These are phyloP conservation scores for Platycercus adscitus DNA, from an alignment of 2,113 vertebrate genomes.

Conservation along the genomic window DNA sequence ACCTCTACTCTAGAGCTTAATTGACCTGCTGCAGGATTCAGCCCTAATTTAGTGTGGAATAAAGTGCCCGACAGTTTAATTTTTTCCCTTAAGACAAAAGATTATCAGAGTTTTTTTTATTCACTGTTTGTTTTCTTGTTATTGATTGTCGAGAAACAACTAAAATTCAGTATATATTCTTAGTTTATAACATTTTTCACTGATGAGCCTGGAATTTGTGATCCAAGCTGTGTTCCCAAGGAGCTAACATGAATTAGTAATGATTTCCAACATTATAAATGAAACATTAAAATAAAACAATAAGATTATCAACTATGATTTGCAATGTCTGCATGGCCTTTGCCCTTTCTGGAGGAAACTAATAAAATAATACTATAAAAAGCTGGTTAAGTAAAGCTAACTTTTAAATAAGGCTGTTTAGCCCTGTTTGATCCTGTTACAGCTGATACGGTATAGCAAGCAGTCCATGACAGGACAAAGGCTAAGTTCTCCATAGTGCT, in stretches of 20 bases:
- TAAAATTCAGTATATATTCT: background rate
- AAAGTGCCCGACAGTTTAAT: background rate
- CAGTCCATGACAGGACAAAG: background rate
- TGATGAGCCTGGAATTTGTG: background rate
- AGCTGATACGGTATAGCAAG: background rate
- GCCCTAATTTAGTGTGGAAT: background rate
- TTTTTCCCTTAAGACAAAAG: background rate
- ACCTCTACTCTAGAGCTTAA: background rate
- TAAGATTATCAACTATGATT: background rate
- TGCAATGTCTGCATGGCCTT: background rate
- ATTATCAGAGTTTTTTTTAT: background rate
- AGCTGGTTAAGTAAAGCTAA: background rate
- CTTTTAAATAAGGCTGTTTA: background rate
- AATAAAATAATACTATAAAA: background rate
- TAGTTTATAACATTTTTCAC: background rate
- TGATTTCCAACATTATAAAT: slow-evolving; percentile 6
- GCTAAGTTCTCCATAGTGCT: background rate
- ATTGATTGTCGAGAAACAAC: background rate
- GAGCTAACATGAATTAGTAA: background rate
- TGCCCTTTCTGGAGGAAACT: background rate
- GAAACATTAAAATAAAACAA: background rate
- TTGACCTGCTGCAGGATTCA: background rate
- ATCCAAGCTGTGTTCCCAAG: background rate
- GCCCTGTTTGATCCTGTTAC: background rate
- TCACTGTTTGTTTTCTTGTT: background rate